Percentiles rank a stretch among this genome's conserved stretches.
phyloP scores from a whole-genome alignment of 1,140 invertebrate genomes.

The Wiebesia pumilae region DNA sequence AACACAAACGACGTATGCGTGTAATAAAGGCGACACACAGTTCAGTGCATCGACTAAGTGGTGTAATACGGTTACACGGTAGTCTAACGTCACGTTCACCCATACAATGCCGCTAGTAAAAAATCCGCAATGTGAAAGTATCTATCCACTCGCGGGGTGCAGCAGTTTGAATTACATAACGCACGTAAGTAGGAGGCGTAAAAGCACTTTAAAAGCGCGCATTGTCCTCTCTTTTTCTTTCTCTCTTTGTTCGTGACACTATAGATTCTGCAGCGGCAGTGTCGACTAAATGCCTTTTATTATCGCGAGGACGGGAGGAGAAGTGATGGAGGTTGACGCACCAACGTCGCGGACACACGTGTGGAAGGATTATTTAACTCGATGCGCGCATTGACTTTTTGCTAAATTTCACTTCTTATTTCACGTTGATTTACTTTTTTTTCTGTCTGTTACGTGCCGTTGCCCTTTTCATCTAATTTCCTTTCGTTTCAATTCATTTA shows the following conservation, averaged over 20 bases:
- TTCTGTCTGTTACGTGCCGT: not conserved
- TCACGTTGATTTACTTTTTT: not conserved
- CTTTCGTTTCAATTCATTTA: too few species aligned
- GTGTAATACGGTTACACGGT: conserved; percentile 61
- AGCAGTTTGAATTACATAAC: conserved; percentile 58
- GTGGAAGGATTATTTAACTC: not conserved
- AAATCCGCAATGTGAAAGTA: conserved; percentile 68
- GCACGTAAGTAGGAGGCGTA: conserved; percentile 62
- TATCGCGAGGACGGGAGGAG: not conserved
- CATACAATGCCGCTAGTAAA: conserved; percentile 54
- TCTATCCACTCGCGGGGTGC: conserved; percentile 54
- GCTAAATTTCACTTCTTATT: not conserved
- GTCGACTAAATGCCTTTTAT: not conserved
- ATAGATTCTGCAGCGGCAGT: not conserved
- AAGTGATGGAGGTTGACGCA: conserved; percentile 4
- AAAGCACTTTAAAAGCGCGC: conserved; percentile 58
- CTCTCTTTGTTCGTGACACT: not conserved
- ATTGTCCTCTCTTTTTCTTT: conserved; percentile 30
- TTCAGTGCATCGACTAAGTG: conserved; percentile 57
- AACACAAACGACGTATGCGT: not conserved
- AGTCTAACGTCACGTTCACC: not conserved
- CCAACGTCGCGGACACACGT: not conserved
- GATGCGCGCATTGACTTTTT: not conserved
- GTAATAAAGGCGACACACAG: not conserved
- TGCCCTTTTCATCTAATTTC: too few species aligned